A percentile compares a stretch with the other conserved stretches of the same genome.
Evolutionary conservation across 2,113 vertebrate genomes (phyloP).

Genomic region (Aplodontia rufa): DNA sequence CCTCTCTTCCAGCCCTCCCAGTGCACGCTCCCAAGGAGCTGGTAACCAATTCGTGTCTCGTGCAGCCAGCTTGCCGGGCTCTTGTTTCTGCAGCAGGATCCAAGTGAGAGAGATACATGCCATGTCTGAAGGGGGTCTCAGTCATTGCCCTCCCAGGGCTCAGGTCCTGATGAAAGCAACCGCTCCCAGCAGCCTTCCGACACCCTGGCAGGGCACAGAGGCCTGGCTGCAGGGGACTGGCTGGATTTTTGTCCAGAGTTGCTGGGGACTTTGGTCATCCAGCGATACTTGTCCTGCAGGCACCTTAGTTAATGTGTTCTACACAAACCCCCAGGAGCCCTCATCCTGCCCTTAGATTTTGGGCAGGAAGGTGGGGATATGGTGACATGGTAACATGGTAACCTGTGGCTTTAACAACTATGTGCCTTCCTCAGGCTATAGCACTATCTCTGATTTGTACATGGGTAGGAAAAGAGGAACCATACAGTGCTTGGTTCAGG

Average conservation of each 20-base stretch:
- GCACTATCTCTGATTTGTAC: neutral
- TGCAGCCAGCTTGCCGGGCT: neutral
- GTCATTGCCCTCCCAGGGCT: neutral
- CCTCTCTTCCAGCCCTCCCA: slow-evolving; percentile 10
- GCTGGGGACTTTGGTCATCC: neutral
- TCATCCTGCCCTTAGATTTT: neutral
- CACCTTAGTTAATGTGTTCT: neutral
- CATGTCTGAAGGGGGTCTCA: neutral
- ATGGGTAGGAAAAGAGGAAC: neutral
- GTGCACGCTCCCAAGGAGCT: neutral
- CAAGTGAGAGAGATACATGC: neutral
- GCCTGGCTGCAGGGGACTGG: neutral
- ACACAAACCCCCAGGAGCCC: neutral
- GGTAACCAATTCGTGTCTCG: slow-evolving; percentile 52
- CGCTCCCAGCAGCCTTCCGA: neutral
- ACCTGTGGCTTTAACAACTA: neutral
- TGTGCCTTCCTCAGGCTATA: neutral
- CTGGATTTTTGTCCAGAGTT: neutral
- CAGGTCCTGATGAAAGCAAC: neutral
- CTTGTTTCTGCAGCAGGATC: slow-evolving; percentile 24
- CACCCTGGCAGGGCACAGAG: neutral
- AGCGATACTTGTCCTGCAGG: neutral
- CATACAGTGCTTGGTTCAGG: neutral
- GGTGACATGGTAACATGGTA: neutral
- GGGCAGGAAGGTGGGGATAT: neutral